Evolutionary conservation across 2,888 invertebrate genomes (phyloP), one percentile per base, ranked within the genome.

Genomic region (Odontothrips loti): DNA sequence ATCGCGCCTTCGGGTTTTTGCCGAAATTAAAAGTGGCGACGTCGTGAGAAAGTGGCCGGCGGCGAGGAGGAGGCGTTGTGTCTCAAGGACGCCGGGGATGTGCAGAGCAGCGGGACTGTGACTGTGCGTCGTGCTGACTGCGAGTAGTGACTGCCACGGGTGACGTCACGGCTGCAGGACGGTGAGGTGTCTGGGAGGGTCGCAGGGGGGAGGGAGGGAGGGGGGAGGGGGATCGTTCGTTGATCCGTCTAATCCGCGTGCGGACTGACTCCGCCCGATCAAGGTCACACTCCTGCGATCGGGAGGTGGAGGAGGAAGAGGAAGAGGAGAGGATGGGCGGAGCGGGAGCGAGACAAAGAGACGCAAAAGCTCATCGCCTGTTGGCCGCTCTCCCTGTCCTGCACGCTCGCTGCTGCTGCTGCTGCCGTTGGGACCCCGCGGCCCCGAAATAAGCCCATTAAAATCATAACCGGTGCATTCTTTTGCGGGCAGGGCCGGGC

Each of bases 391-490:
- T 51, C 51, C n/a, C 51, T 51, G 15, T 51, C 51, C 51, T 51
- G 51, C 17, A 51, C 51, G 51, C 51, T n/a, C n/a, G n/a, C n/a
- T n/a, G n/a, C n/a, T n/a, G n/a, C n/a, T n/a, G n/a, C n/a, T n/a
- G n/a, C n/a, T n/a, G n/a, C 51, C 17, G 51, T 17, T 51, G 11
- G 17, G 51, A 15, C 51, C 51, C 51, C 51, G 17, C 23, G 68
- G 10, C 11, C 68, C 68, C 68, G 68, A 68, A 68, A 68, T 68
- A 68, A 68, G n/a, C 68, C 68, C 68, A 68, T 68, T 68, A 68
- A 68, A 68, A 68, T 68, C 68, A 68, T 68, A 68, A 68, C 68
- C 68, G 23, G 68, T 68, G 68, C 68, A 68, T 68, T 68, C 68
- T 68, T 23, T n/a, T 68, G 68, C 68, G 23, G n/a, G 68, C 68